Base-by-base conservation (phyloP, 2,113 vertebrate species). In the Otocyon megalotis region DNA sequence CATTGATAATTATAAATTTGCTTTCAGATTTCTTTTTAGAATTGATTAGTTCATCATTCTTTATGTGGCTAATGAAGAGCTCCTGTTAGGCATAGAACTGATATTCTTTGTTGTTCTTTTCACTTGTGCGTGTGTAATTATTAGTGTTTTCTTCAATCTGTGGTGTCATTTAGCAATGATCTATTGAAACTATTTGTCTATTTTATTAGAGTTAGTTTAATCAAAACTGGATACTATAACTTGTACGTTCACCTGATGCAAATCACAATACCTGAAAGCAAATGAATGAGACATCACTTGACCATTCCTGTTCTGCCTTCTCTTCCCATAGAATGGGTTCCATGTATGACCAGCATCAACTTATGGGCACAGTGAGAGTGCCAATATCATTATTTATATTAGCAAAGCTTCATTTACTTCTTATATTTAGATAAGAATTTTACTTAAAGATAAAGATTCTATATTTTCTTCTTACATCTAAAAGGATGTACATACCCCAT, bases 151-250 rank as follows among this genome's bases (percentile, higher is more conserved):
- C 28, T 89, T 76, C 3, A 71, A 50, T 53, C 32, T 35, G 43
- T 14, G 14, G 3, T 58, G 1, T 92, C 10, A 16, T 83, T 82
- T 85, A 81, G 22, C 62, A 63, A 14, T 92, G 84, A 63, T 54
- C 17, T 69, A 62, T 35, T 65, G 24, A 87, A 76, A 12, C 4
- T 14, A 35, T 17, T 53, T 92, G 26, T 12, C 60, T 67, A 56
- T 56, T 92, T 72, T 26, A 24, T 19, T 90, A 48, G 50, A 81
- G 15, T 48, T 71, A n/a, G 4, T 86, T 56, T 60, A 94, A 96
- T 90, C 80, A 90, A 63, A 93, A 76, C 20, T 63, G 88, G n/a
- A 24, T 95, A n/a, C 37, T 87, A 12, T 53, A 50, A 72, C 19
- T 80, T 86, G 15, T 16, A 62, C 92, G 60, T 16, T 28, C 56